Evolutionary conservation across 2,797 vertebrate species (phyloP).

Genomic region (Delichon dasypus): DNA sequence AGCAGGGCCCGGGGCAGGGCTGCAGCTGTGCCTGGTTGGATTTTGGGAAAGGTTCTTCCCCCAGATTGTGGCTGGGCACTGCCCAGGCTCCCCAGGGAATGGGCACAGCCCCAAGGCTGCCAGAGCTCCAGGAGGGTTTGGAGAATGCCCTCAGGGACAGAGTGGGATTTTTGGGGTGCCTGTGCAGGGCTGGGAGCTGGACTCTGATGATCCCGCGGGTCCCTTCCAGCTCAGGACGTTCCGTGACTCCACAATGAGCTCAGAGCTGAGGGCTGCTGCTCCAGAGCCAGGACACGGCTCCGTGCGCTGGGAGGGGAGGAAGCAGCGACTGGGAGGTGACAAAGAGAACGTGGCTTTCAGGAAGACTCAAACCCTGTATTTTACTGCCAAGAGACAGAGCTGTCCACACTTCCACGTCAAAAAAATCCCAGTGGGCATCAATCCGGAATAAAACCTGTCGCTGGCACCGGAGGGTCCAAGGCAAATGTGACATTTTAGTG

Average conservation of each 20-base stretch:
- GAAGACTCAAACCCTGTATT: not conserved
- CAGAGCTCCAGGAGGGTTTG: not conserved
- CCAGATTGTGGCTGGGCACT: not conserved
- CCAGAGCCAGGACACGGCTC: not conserved
- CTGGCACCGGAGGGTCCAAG: not conserved
- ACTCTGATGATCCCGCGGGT: not conserved
- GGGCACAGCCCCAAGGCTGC: accelerated
- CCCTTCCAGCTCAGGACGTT: not conserved
- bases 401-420: not conserved
- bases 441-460: not conserved
- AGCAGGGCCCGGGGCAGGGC: accelerated
- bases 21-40: not conserved
- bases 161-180: not conserved
- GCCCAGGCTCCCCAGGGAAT: not conserved
- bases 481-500: not conserved
- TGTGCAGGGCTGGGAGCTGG: not conserved
- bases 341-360: not conserved
- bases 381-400: not conserved
- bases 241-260: accelerated
- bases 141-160: accelerated
- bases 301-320: not conserved
- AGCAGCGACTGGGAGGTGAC: not conserved
- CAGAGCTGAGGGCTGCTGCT: not conserved
- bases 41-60: not conserved
- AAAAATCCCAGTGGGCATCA: not conserved